Conservation (phyloP, 2,113 vertebrate genomes). For the Naja naja region DNA sequence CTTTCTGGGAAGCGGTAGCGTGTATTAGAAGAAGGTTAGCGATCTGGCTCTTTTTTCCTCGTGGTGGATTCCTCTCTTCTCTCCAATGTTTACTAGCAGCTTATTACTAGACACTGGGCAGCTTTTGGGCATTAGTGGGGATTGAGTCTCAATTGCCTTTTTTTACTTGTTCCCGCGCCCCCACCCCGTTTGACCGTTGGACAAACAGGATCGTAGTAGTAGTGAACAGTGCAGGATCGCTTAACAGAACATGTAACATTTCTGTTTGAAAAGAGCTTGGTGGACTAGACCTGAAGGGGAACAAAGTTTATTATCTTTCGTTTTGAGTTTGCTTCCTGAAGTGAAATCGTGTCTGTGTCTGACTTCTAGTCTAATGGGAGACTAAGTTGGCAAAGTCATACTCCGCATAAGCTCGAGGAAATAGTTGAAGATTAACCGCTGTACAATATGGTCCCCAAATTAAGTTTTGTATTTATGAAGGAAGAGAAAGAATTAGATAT, state of each 20-base stretch:
- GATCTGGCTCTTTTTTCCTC: fast-evolving
- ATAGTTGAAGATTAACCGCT: not conserved
- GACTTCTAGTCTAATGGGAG: not conserved
- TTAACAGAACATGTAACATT: not conserved
- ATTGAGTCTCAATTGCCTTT: not conserved
- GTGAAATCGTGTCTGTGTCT: not conserved
- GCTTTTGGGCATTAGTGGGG: not conserved
- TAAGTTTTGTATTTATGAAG: too few species aligned
- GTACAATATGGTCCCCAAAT: not conserved
- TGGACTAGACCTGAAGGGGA: too few species aligned
- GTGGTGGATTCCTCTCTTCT: not conserved
- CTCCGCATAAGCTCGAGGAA: not conserved
- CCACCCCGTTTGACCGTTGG: not conserved
- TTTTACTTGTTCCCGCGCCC: not conserved
- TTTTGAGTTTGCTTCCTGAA: not conserved
- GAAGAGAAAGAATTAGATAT: not conserved
- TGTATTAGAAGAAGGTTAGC: not conserved
- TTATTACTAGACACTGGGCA: not conserved
- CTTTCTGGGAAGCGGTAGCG: not conserved
- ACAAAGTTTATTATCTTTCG: not conserved
- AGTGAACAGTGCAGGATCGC: not conserved
- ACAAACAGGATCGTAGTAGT: too few species aligned
- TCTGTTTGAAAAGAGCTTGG: not conserved
- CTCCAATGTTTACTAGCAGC: not conserved
- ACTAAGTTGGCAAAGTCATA: not conserved